phyloP scores from a whole-genome alignment of 2,797 vertebrate genomes.

The Pogoniulus pusillus region DNA sequence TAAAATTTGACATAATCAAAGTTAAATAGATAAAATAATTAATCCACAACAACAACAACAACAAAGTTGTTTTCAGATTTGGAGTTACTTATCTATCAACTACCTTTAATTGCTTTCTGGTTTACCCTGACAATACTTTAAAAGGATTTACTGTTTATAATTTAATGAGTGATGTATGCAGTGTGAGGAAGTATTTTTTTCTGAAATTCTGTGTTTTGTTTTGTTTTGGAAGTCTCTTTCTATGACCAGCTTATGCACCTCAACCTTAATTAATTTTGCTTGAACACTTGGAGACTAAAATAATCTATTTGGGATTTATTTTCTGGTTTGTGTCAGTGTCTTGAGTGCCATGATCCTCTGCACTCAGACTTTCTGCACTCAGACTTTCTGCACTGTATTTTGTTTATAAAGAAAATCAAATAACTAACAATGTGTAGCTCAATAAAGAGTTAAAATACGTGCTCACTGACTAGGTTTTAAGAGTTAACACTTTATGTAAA shows the following conservation, averaged over 20 bases:
- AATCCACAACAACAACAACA: background rate
- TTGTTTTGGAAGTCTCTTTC: background rate
- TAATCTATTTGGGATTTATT: background rate
- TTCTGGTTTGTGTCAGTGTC: background rate
- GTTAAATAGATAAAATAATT: background rate
- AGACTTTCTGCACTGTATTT: background rate
- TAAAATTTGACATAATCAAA: background rate
- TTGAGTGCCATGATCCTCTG: background rate
- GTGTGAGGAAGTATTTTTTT: background rate
- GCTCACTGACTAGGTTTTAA: background rate
- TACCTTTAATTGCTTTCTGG: background rate
- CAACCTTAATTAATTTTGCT: background rate
- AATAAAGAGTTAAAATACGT: background rate
- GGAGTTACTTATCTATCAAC: background rate
- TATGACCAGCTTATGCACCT: background rate
- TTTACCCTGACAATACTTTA: background rate
- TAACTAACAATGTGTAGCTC: background rate
- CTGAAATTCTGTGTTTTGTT: background rate
- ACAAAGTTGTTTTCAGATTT: background rate
- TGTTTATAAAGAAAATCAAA: background rate
- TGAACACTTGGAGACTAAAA: background rate
- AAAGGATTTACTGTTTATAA: background rate
- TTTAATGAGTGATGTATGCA: background rate
- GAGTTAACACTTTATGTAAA: too few species aligned
- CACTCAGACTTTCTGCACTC: background rate